These are phyloP conservation scores for Sphaerodactylus townsendi DNA, from an alignment of 2,113 vertebrate genomes.

Conservation along the genomic window DNA sequence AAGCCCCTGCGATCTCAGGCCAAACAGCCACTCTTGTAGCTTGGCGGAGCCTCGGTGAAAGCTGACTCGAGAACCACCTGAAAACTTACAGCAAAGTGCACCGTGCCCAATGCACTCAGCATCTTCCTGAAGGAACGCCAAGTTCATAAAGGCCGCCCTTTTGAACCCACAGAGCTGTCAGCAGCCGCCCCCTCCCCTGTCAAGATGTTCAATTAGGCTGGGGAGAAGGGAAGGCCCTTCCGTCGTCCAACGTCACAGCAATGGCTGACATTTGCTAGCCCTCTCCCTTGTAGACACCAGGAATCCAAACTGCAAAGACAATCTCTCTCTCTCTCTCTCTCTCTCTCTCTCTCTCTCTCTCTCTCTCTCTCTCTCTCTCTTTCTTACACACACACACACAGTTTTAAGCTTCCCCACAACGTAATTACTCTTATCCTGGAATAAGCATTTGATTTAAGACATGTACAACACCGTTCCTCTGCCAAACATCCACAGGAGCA, in stretches of 20 bases:
- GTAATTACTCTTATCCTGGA: too few relatives aligned
- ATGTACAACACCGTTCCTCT: too few relatives aligned
- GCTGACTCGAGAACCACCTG: too few relatives aligned
- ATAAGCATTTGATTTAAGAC: too few relatives aligned
- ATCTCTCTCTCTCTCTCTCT: too few relatives aligned
- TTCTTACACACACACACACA: too few relatives aligned
- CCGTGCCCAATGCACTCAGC: background rate
- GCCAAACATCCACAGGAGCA: background rate
- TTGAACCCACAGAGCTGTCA: background rate
- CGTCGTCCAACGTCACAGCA: background rate
- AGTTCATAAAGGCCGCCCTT: conserved; percentile 3
- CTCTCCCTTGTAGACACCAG: background rate
- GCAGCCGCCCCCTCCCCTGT: conserved; percentile 10
- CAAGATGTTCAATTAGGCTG: background rate
- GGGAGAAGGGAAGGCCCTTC: background rate
- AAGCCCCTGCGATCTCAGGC: background rate
- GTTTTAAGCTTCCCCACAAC: too few relatives aligned
- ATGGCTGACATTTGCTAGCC: background rate
- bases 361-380: too few relatives aligned
- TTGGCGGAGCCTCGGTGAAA: too few relatives aligned
- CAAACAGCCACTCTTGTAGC: too few relatives aligned
- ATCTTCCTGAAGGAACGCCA: conserved; percentile 6
- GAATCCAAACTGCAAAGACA: background rate
- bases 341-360: too few relatives aligned
- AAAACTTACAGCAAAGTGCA: background rate